A percentile compares a stretch with the other conserved stretches of the same genome.
phyloP scores from a whole-genome alignment of 2,113 vertebrate genomes.

The Phrynosoma platyrhinos region DNA sequence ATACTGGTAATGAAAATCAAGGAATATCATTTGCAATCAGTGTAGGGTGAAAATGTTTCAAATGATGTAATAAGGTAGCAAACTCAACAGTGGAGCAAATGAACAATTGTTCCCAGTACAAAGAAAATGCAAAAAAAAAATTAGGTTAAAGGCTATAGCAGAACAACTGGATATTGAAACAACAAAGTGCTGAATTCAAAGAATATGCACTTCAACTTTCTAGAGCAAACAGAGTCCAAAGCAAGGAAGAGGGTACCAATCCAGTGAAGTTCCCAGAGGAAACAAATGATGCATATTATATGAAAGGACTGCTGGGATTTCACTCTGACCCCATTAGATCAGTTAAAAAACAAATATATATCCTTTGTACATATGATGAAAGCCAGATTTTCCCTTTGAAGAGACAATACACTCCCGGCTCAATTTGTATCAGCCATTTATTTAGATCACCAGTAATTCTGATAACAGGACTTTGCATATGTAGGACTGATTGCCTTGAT shows the following conservation, averaged over 20 bases:
- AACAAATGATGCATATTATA: background rate
- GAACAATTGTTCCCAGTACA: slow-evolving; percentile 24
- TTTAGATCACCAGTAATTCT: slow-evolving; percentile 3
- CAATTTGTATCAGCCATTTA: background rate
- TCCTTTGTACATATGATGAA: background rate
- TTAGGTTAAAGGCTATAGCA: background rate
- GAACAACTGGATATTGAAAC: background rate
- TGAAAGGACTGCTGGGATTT: background rate
- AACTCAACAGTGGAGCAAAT: background rate
- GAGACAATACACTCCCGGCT: background rate
- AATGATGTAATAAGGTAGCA: slow-evolving; percentile 42
- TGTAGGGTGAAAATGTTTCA: slow-evolving; percentile 47
- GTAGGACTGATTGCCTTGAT: background rate
- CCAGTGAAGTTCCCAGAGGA: background rate
- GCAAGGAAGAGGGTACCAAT: background rate
- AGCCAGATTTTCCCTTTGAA: slow-evolving; percentile 13
- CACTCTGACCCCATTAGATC: background rate
- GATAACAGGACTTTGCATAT: background rate
- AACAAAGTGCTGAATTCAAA: background rate
- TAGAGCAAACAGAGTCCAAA: background rate
- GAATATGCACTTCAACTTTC: background rate
- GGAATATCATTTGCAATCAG: slow-evolving; percentile 24
- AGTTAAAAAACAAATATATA: background rate
- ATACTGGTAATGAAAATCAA: slow-evolving; percentile 48
- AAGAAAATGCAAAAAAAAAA: background rate